Base-by-base conservation (phyloP, 2,888 invertebrate genomes). In the Ichneumoninae sp. region DNA sequence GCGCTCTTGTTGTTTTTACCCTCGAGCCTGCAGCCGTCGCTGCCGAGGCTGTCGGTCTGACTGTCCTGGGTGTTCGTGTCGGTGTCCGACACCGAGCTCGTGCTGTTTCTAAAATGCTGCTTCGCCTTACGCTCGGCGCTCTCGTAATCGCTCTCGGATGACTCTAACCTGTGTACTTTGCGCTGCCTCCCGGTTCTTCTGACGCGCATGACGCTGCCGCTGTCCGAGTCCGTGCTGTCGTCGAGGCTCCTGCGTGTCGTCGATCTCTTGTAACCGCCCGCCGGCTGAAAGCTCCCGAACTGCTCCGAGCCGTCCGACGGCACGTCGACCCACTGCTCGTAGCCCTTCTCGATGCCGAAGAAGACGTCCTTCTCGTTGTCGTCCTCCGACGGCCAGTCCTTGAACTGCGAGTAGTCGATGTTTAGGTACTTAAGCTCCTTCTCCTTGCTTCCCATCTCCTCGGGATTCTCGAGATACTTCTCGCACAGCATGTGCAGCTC, bases 351-450 rank as follows among this genome's bases (percentile, higher is more conserved):
- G 83, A 96, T 96, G 0, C 96, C 96, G 83, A 95, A 95, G 87
- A 95, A 95, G 3, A 94, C 92, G 87, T 95, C 95, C 80, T 94
- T 95, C 47, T 92, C 90, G 13, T 95, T 95, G 0, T 95, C 94
- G 1, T 95, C 94, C 26, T 95, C 95, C 50, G 95, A 95, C 0
- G 96, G 96, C 92, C 96, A 95, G 69, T 96, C 95, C 88, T 95
- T 95, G 91, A 96, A 96, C 86, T 95, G 95, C 22, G 95, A 95
- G 77, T 96, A 97, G 92, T 97, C 97, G 50, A 97, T 95, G 89
- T 97, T 96, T 1, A 97, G 94, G 91, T 96, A 97, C 91, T 96
- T 96, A n/a, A 97, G 94, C 91, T 97, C 97, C 0, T 96, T 96
- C 57, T 96, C 96, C 22, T 96, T 94, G 63, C 96, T 96, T 60